Evolutionary conservation across 2,797 vertebrate species (phyloP).

Genomic region (Poecilia velifera): DNA sequence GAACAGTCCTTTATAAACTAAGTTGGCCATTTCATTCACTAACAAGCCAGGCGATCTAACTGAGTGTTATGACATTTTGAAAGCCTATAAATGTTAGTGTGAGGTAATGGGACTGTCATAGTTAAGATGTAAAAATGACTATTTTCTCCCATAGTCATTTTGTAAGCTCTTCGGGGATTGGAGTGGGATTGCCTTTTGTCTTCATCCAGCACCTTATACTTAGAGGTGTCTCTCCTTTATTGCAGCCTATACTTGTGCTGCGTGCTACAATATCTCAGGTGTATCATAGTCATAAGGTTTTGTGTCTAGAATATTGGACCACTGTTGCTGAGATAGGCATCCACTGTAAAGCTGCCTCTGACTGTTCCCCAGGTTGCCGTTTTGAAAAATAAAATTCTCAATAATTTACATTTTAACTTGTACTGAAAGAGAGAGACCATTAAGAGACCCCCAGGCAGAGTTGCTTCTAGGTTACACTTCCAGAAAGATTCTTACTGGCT

Average conservation of each 20-base stretch:
- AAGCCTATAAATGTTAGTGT: conserved; percentile 56
- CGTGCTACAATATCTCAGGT: conserved; percentile 23
- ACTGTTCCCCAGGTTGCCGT: conserved; percentile 64
- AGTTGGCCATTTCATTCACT: conserved; percentile 45
- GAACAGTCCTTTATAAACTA: conserved; percentile 39
- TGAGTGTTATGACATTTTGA: conserved; percentile 57
- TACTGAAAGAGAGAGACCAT: conserved; percentile 68
- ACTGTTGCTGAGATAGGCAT: conserved; percentile 48
- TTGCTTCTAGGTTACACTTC: conserved; percentile 66
- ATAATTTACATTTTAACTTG: conserved; percentile 76
- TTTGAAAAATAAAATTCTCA: conserved; percentile 63
- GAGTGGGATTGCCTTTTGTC: conserved; percentile 45
- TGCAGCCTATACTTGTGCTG: conserved; percentile 31
- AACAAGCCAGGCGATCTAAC: conserved; percentile 40
- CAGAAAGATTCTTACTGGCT: conserved; percentile 67
- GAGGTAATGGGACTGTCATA: conserved; percentile 55
- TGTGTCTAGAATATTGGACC: conserved; percentile 45
- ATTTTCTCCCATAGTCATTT: conserved; percentile 16
- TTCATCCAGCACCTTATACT: conserved; percentile 24
- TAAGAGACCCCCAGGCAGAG: conserved; percentile 64
- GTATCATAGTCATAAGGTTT: conserved; percentile 42
- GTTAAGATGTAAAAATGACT: conserved; percentile 49
- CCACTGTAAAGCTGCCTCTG: conserved; percentile 44
- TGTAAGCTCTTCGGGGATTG: conserved; percentile 28
- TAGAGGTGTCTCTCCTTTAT: conserved; percentile 37